Base-by-base conservation (phyloP, 1,140 invertebrate species). In the Chironomus striatipennis region DNA sequence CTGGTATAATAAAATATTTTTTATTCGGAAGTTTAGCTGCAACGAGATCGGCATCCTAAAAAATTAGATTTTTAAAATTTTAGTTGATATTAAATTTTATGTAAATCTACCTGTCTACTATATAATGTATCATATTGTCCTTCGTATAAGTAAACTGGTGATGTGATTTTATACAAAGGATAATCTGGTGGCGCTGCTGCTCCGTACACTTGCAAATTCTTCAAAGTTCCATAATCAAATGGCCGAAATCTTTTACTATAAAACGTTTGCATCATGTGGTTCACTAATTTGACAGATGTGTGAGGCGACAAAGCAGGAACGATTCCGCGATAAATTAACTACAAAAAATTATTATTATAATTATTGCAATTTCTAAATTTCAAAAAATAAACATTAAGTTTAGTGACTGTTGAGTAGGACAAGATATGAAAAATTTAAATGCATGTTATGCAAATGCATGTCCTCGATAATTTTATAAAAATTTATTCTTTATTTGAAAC, bases 91-190 rank as follows among this genome's bases (percentile, higher is more conserved):
- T 5, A 2, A 34, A 34, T 34, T 34, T 34, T 34, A 34, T 34
- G 24, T 2, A 34, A 57, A 15, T n/a, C 5, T 57, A 57, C 47
- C n/a, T 12, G 8, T 57, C 12, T 57, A 5, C 47, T 57, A 15
- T n/a, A 57, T 5, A 87, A 75, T 64, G 79, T 81, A 78, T 89
- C 88, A 75, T 86, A 85, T 21, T 82, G 74, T 72, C 83, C 84
- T 77, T 85, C 86, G 75, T 86, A 82, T 10, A 88, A 77, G 73
- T 84, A 82, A 7, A 86, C 82, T 7, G 88, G 88, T 75, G 77
- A 73, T 7, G 83, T 85, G n/a, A 92, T 86, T 73, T 87, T 87
- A 18, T 80, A 76, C 6, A 88, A 77, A 70, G 86, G 80, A 77
- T 88, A 88, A 12, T 80, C 77, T 0, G 87, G 86, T 34, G 88